Evolutionary conservation across 2,797 vertebrate genomes (phyloP).

Genomic region (Chelon auratus): DNA sequence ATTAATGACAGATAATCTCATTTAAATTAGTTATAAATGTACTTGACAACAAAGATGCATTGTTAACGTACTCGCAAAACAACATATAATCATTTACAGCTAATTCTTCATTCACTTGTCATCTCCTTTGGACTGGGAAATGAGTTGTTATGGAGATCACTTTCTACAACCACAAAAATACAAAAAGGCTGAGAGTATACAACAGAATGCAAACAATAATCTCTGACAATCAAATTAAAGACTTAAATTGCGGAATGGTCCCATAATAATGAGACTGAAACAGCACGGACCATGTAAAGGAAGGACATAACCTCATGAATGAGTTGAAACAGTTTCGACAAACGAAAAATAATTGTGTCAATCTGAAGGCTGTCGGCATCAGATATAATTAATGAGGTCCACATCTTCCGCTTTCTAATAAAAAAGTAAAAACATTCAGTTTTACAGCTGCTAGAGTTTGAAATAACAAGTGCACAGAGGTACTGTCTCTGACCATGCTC

Average conservation of each 20-base stretch:
- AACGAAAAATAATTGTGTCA: neutral
- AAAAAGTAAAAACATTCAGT: neutral
- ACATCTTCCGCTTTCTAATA: neutral
- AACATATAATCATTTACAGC: neutral
- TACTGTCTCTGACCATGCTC: neutral
- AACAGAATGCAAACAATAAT: too few species aligned
- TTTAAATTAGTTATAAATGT: neutral
- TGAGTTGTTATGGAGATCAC: neutral
- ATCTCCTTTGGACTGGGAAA: neutral
- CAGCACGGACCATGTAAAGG: neutral
- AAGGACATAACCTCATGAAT: neutral
- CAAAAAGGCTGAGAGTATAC: neutral
- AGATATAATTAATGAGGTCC: neutral
- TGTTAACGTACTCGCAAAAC: too few species aligned
- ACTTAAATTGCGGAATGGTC: neutral
- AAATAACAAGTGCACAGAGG: neutral
- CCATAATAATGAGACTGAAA: neutral
- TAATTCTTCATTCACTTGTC: neutral
- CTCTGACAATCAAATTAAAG: neutral
- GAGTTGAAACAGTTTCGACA: neutral
- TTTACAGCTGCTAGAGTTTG: neutral
- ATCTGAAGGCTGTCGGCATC: neutral
- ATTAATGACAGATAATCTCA: neutral
- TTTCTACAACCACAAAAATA: neutral
- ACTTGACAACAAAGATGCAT: neutral